Evolutionary conservation across 2,113 vertebrate species (phyloP).

Genomic region (Herpetotheres cachinnans): DNA sequence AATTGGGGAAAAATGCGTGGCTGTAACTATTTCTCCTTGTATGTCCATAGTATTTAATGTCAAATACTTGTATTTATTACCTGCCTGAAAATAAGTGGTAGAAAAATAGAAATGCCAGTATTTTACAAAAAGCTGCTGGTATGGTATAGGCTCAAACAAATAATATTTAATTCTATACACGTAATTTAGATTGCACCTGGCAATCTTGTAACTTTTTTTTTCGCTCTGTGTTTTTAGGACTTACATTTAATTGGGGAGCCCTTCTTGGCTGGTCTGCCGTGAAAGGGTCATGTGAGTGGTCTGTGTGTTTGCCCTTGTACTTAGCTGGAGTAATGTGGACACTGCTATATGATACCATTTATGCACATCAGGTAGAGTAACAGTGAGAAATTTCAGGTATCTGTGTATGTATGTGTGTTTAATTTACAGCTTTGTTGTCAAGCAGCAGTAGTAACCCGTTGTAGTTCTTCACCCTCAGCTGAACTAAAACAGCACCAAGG

Average conservation of each 20-base stretch:
- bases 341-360: conserved; percentile 93
- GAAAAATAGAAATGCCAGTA: background rate
- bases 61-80: background rate
- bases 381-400: background rate
- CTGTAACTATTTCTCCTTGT: background rate
- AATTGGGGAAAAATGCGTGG: background rate
- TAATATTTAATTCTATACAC: background rate
- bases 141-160: rapidly evolving
- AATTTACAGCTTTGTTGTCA: background rate
- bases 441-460: background rate
- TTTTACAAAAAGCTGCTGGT: background rate
- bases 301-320: conserved; percentile 91
- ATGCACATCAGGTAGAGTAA: conserved; percentile 90
- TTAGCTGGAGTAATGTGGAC: conserved; percentile 95
- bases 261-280: conserved; percentile 93
- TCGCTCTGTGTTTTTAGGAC: conserved; percentile 68
- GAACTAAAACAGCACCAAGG: background rate
- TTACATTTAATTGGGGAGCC: conserved; percentile 95
- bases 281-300: conserved; percentile 87
- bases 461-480: background rate
- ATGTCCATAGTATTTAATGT: background rate
- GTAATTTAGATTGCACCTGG: background rate
- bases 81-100: background rate
- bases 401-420: background rate
- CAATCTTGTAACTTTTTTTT: background rate